Conservation (phyloP, 2,888 invertebrate genomes). For the Stenchaetothrips biformis region DNA sequence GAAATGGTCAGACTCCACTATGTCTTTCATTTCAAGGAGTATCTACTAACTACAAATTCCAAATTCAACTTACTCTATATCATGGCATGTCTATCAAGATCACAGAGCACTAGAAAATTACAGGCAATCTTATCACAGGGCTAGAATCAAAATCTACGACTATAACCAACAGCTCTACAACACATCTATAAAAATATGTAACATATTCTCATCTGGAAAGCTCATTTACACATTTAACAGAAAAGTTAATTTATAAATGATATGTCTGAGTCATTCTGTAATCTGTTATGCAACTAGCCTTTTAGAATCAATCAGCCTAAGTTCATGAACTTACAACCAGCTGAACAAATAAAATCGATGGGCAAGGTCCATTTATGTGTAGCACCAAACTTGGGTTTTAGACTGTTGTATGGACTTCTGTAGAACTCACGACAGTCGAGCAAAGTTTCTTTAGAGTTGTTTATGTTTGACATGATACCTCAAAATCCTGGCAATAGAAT, state of each 20-base stretch:
- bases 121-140: conserved; percentile 9
- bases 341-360: background rate
- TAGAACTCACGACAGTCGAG: background rate
- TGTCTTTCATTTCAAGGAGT: too few species aligned
- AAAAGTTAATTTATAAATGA: background rate
- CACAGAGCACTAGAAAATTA: conserved; percentile 12
- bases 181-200: conserved; percentile 22
- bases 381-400: background rate
- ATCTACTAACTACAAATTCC: too few species aligned
- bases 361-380: background rate
- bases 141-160: background rate
- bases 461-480: background rate
- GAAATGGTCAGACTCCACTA: too few species aligned
- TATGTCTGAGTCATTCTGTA: background rate
- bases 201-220: background rate
- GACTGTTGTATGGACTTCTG: background rate
- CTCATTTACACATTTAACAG: background rate
- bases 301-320: background rate
- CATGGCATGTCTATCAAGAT: background rate
- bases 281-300: background rate
- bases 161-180: background rate
- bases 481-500: too few species aligned
- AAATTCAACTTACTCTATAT: background rate
- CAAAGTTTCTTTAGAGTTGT: background rate
- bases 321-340: background rate